A percentile compares a stretch with the other conserved stretches of the same genome.
These are phyloP conservation scores for Ptychobarbus kaznakovi DNA, from an alignment of 2,797 vertebrate genomes.

Conservation along the genomic window DNA sequence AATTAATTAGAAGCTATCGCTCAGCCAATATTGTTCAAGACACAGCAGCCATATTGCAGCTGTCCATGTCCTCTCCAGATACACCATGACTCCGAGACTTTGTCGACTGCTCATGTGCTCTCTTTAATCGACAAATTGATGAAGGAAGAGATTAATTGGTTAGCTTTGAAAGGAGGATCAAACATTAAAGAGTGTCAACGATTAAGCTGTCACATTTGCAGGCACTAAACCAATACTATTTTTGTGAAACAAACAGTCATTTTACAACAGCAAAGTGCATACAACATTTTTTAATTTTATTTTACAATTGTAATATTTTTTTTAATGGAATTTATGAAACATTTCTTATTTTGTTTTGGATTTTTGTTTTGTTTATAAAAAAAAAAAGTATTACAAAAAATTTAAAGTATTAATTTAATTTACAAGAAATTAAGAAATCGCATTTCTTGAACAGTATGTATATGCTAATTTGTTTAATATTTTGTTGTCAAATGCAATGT, in stretches of 20 bases:
- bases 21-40: slow-evolving; percentile 1
- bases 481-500: not conserved
- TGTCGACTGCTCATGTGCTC: slow-evolving; percentile 31
- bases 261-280: not conserved
- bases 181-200: slow-evolving; percentile 51
- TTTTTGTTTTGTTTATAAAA: not conserved
- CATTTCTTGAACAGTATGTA: not conserved
- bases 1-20: slow-evolving; percentile 24
- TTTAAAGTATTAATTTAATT: not conserved
- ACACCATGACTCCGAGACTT: slow-evolving; percentile 31
- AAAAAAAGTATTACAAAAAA: not conserved
- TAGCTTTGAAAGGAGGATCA: slow-evolving; percentile 55
- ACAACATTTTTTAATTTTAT: not conserved
- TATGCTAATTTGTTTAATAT: not conserved
- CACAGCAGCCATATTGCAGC: slow-evolving; percentile 3
- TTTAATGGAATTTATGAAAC: too few relatives aligned
- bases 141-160: slow-evolving; percentile 63
- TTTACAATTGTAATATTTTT: too few relatives aligned
- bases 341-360: not conserved
- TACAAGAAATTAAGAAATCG: not conserved
- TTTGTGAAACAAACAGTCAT: slow-evolving; percentile 37
- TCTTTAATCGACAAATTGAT: slow-evolving; percentile 63
- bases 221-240: slow-evolving; percentile 45
- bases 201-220: slow-evolving; percentile 51
- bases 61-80: slow-evolving; percentile 1